Evolutionary conservation across 2,888 invertebrate species (phyloP).

Genomic region (Blastobasis adustella): DNA sequence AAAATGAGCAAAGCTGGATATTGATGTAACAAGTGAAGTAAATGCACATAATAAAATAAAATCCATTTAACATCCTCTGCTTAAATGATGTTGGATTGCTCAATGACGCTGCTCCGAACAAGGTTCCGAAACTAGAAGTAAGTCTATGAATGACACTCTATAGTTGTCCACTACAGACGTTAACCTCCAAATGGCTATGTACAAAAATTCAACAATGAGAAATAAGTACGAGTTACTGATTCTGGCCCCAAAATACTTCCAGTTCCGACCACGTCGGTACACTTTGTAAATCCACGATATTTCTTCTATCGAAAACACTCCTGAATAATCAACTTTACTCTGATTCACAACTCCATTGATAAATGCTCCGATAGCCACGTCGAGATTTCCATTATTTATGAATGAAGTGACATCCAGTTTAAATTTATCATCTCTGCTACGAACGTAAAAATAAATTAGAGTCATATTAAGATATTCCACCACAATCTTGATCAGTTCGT

Average conservation of each 20-base stretch:
- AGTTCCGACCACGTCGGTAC: conserved; percentile 35
- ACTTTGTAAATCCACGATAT: conserved; percentile 45
- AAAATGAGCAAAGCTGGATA: conserved; percentile 46
- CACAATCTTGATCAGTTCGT: conserved; percentile 47
- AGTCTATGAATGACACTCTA: conserved; percentile 26
- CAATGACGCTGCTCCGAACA: conserved; percentile 39
- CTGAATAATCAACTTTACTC: conserved; percentile 47
- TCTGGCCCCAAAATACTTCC: conserved; percentile 38
- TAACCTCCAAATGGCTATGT: conserved; percentile 38
- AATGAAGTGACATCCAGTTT: conserved; percentile 27
- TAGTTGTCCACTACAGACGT: too few species aligned
- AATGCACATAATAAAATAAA: conserved; percentile 41
- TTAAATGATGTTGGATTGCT: conserved; percentile 36
- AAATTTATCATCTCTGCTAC: conserved; percentile 29
- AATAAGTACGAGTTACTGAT: conserved; percentile 42
- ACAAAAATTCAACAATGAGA: conserved; percentile 38
- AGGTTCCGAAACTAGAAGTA: conserved; percentile 45
- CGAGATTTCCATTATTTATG: conserved; percentile 44
- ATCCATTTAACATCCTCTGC: conserved; percentile 42
- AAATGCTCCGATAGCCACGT: conserved; percentile 47
- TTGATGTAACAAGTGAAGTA: conserved; percentile 43
- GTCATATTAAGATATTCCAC: conserved; percentile 39
- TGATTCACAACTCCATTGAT: conserved; percentile 47
- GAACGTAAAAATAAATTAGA: conserved; percentile 32
- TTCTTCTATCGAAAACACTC: conserved; percentile 39